These are phyloP conservation scores for Forbesichthys agassizii DNA, from an alignment of 2,113 vertebrate species.

Conservation along the genomic window DNA sequence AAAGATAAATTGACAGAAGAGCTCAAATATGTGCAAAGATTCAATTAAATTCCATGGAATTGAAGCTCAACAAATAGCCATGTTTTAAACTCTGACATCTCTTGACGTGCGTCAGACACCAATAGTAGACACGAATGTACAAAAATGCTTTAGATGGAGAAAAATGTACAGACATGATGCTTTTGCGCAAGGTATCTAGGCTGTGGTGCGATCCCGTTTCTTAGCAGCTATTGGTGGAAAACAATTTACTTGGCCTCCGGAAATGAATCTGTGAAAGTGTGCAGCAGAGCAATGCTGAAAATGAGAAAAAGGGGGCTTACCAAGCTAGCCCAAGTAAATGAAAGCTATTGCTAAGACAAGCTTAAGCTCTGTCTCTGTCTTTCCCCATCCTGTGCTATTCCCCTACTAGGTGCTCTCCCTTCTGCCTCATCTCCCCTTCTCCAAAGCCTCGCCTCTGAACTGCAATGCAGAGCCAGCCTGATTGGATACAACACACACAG, in stretches of 20 bases:
- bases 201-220: neutral
- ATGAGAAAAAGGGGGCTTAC: neutral
- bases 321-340: neutral
- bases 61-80: no score
- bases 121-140: no score
- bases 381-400: no score
- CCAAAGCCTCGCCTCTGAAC: slow-evolving; percentile 23
- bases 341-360: neutral
- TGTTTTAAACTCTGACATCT: no score
- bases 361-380: neutral
- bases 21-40: no score
- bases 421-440: neutral
- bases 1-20: no score
- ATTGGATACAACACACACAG: slow-evolving; percentile 31
- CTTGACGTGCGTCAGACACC: no score
- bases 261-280: neutral
- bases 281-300: neutral
- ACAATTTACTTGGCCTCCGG: neutral
- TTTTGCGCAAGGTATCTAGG: neutral
- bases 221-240: neutral
- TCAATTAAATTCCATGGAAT: no score
- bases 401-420: neutral
- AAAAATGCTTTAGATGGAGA: no score
- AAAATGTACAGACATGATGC: no score
- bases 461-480: slow-evolving; percentile 43